These are phyloP conservation scores for Conus ventricosus DNA, from an alignment of 1,140 invertebrate species.

Conservation along the genomic window DNA sequence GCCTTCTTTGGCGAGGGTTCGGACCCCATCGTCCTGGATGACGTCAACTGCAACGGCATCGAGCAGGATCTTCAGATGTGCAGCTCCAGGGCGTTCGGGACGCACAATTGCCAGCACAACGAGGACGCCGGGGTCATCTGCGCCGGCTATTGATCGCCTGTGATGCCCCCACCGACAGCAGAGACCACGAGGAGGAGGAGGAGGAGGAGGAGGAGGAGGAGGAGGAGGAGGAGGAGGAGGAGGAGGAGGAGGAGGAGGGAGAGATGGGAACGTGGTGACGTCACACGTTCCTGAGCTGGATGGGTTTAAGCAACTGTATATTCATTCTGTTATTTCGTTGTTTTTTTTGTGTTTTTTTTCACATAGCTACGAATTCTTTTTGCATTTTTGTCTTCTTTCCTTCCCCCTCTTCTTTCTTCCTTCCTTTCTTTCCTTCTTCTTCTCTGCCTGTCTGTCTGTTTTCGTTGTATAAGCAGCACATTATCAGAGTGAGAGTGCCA, in stretches of 20 bases:
- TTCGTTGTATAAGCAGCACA: too few species aligned
- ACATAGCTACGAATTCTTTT: too few species aligned
- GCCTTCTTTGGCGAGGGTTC: slow-evolving; percentile 55
- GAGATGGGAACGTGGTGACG: not conserved
- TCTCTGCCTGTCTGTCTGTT: too few species aligned
- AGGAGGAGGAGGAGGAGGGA: not conserved
- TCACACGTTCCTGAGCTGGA: not conserved
- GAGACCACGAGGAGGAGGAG: not conserved
- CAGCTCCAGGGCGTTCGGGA: slow-evolving; percentile 41
- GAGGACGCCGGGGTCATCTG: slow-evolving; percentile 53
- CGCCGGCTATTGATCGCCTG: not conserved
- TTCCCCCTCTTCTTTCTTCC: too few species aligned
- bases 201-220: not conserved
- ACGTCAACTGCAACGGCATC: slow-evolving; percentile 55
- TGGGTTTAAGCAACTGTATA: not conserved
- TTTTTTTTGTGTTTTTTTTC: too few species aligned
- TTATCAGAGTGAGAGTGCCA: too few species aligned
- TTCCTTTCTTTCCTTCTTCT: too few species aligned
- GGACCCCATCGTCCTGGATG: slow-evolving; percentile 58
- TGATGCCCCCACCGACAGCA: not conserved
- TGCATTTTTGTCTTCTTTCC: too few species aligned
- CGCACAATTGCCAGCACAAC: slow-evolving; percentile 59
- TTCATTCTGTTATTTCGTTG: too few species aligned
- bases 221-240: too few species aligned
- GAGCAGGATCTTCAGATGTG: slow-evolving; percentile 55